A percentile compares a stretch with the other conserved stretches of the same genome.
Conservation (phyloP, 2,888 invertebrate genomes). For the Phaedon cochleariae region DNA sequence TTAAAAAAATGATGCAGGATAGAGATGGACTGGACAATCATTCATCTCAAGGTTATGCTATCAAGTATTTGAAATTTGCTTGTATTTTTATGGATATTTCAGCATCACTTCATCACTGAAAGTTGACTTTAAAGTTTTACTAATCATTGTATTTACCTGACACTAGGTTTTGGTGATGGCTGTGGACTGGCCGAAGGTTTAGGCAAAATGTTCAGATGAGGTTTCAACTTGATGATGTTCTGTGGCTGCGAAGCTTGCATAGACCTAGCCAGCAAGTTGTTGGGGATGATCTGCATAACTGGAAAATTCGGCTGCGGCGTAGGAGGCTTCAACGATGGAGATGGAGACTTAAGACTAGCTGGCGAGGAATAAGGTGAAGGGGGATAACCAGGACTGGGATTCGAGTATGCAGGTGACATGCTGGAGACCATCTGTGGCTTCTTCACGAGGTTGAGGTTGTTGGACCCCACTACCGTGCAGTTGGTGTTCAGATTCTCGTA, state of each 20-base stretch:
- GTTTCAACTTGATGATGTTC: conserved; percentile 61
- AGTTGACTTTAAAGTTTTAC: too few relatives aligned
- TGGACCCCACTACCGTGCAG: conserved; percentile 62
- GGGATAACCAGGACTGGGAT: conserved; percentile 54
- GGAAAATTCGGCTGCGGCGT: conserved; percentile 60
- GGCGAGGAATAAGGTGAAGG: conserved; percentile 60
- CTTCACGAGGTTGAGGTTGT: conserved; percentile 61
- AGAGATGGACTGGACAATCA: too few relatives aligned
- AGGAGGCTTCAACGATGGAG: conserved; percentile 49
- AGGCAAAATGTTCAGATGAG: conserved; percentile 61
- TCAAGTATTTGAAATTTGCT: too few relatives aligned
- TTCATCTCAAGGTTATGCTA: too few relatives aligned
- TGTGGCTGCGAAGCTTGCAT: conserved; percentile 57
- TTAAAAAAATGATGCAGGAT: too few relatives aligned
- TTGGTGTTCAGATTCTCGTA: conserved; percentile 62
- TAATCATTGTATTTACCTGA: conserved; percentile 55
- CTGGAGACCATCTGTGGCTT: conserved; percentile 58
- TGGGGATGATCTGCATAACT: conserved; percentile 61
- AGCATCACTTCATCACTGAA: too few relatives aligned
- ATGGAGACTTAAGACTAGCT: conserved; percentile 59
- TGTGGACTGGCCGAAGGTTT: conserved; percentile 61
- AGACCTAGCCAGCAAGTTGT: conserved; percentile 56
- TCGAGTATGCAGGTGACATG: conserved; percentile 59
- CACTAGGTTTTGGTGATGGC: conserved; percentile 60
- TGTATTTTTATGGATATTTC: too few relatives aligned